Evolutionary conservation across 2,113 vertebrate species (phyloP).

Genomic region (Symphodus melops): DNA sequence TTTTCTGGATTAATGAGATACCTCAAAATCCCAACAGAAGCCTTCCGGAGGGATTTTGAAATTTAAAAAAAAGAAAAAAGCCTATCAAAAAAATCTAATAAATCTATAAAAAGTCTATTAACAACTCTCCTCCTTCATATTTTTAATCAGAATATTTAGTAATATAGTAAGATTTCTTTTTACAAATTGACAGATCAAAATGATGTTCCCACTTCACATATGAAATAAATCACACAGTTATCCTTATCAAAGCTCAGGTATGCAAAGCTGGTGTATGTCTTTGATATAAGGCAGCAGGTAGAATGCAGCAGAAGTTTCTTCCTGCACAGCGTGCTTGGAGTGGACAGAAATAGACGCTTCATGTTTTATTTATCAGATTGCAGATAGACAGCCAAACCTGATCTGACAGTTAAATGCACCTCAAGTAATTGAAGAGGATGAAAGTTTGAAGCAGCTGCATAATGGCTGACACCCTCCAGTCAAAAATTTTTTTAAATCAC

Average conservation of each 20-base stretch:
- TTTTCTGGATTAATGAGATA: too few relatives aligned
- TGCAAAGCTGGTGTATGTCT: slow-evolving; percentile 1
- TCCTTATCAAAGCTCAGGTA: background rate
- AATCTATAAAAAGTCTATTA: too few relatives aligned
- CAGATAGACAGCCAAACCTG: slow-evolving; percentile 49
- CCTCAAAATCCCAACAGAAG: too few relatives aligned
- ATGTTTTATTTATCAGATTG: slow-evolving; percentile 70
- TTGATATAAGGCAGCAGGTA: background rate
- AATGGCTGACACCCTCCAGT: background rate
- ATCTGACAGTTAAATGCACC: slow-evolving; percentile 52
- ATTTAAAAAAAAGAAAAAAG: too few relatives aligned
- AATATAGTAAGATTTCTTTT: background rate
- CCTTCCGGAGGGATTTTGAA: too few relatives aligned
- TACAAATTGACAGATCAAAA: background rate
- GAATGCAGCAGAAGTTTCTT: slow-evolving; percentile 13
- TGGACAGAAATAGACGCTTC: slow-evolving; percentile 60
- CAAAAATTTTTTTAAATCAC: slow-evolving; percentile 25
- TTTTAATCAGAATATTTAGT: background rate
- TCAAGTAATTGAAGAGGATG: slow-evolving; percentile 37
- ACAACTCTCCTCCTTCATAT: too few relatives aligned
- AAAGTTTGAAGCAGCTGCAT: slow-evolving; percentile 25
- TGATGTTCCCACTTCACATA: background rate
- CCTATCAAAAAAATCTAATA: too few relatives aligned
- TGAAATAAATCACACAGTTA: background rate
- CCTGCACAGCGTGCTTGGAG: slow-evolving; percentile 23